phyloP scores from a whole-genome alignment of 1,140 invertebrate genomes.

The Diprion similis region DNA sequence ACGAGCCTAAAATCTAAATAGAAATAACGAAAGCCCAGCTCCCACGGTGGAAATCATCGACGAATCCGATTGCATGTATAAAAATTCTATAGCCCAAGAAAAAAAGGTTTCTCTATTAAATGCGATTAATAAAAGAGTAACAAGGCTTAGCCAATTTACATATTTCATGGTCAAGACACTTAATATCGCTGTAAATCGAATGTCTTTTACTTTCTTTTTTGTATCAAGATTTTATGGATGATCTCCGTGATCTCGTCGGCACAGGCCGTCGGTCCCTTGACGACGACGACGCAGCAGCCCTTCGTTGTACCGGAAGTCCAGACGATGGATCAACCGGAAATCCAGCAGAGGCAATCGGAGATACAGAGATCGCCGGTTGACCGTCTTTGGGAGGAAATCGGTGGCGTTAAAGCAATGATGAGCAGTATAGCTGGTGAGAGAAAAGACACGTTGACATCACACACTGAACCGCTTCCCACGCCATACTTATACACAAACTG shows the following conservation, averaged over 20 bases:
- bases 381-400: conserved; percentile 15
- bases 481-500: not conserved
- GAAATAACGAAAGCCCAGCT: too few relatives aligned
- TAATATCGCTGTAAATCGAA: too few relatives aligned
- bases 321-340: not conserved
- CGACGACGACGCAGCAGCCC: conserved; percentile 8
- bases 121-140: too few relatives aligned
- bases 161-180: too few relatives aligned
- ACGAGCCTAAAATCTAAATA: too few relatives aligned
- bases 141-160: too few relatives aligned
- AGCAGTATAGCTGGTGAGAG: conserved; percentile 5
- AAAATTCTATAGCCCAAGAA: too few relatives aligned
- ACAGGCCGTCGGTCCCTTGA: not conserved
- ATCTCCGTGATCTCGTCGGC: not conserved
- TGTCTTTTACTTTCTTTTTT: too few relatives aligned
- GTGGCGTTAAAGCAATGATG: conserved; percentile 11
- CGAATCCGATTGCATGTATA: too few relatives aligned
- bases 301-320: not conserved
- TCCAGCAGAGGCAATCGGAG: not conserved
- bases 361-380: not conserved
- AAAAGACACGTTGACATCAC: not conserved
- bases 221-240: not conserved
- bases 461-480: not conserved
- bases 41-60: too few relatives aligned
- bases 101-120: too few relatives aligned